A percentile compares a stretch with the other conserved stretches of the same genome.
Evolutionary conservation across 2,113 vertebrate genomes (phyloP).

Genomic region (Laticauda colubrina): DNA sequence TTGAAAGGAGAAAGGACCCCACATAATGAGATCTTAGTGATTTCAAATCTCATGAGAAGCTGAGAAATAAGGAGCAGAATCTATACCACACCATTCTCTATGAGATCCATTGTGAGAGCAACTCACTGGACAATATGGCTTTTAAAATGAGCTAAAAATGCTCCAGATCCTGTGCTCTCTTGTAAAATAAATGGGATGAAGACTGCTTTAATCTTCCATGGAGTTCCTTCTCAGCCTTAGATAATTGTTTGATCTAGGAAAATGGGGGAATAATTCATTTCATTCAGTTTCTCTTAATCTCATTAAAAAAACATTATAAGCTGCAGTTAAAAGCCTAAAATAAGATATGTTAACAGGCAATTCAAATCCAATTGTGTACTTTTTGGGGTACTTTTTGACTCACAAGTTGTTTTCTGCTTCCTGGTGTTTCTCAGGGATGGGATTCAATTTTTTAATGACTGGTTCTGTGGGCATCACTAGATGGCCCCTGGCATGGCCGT

Average conservation of each 20-base stretch:
- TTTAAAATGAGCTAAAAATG: background rate
- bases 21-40: conserved; percentile 1
- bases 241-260: background rate
- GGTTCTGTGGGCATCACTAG: too few relatives aligned
- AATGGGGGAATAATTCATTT: background rate
- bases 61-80: accelerated
- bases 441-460: too few relatives aligned
- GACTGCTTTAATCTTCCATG: background rate
- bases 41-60: background rate
- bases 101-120: background rate
- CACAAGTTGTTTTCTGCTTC: background rate
- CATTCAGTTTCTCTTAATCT: background rate
- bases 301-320: background rate
- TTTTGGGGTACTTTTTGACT: background rate
- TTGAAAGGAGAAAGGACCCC: background rate
- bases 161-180: background rate
- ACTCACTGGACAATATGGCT: background rate
- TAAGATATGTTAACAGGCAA: background rate
- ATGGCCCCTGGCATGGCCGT: too few relatives aligned
- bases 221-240: background rate
- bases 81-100: background rate
- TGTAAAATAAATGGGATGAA: background rate
- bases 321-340: background rate
- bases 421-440: background rate
- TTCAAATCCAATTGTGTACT: background rate